Conservation (phyloP, 2,888 invertebrate species). For the Tetranychus truncatus region DNA sequence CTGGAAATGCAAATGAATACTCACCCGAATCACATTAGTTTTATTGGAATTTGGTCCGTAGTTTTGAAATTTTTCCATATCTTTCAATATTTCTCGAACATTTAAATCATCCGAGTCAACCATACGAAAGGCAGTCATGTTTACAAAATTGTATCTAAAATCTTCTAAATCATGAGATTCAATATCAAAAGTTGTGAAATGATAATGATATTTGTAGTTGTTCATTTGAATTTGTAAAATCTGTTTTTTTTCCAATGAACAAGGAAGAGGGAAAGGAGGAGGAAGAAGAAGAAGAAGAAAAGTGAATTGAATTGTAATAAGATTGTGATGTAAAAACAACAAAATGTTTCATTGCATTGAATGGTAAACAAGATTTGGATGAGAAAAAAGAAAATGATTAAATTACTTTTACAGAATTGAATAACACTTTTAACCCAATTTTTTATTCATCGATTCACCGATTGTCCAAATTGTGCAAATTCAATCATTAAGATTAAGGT, state of each 20-base stretch:
- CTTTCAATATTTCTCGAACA: constrained; percentile 50
- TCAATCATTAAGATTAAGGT: too few relatives aligned
- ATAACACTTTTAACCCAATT: too few relatives aligned
- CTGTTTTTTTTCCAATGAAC: constrained; percentile 38
- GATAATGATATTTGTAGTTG: constrained; percentile 77
- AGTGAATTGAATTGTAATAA: too few relatives aligned
- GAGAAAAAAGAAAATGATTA: too few relatives aligned
- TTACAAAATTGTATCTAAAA: constrained; percentile 78
- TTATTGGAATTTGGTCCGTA: constrained; percentile 22
- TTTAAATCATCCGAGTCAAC: constrained; percentile 60
- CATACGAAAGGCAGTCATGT: constrained; percentile 75
- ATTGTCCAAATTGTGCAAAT: too few relatives aligned
- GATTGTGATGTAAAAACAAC: too few relatives aligned
- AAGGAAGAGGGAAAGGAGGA: not conserved
- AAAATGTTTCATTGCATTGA: too few relatives aligned
- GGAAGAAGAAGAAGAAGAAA: not conserved
- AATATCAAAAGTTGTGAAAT: constrained; percentile 62
- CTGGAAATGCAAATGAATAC: not conserved
- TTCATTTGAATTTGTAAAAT: constrained; percentile 86
- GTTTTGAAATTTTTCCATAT: constrained; percentile 68
- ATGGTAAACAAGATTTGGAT: too few relatives aligned
- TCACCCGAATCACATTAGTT: constrained; percentile 24
- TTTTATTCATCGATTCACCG: too few relatives aligned
- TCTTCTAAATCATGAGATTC: constrained; percentile 33
- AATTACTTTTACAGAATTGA: too few relatives aligned